Percentiles rank a stretch among this genome's conserved stretches.
phyloP scores from a whole-genome alignment of 1,140 invertebrate species.

The Eciton burchellii region DNA sequence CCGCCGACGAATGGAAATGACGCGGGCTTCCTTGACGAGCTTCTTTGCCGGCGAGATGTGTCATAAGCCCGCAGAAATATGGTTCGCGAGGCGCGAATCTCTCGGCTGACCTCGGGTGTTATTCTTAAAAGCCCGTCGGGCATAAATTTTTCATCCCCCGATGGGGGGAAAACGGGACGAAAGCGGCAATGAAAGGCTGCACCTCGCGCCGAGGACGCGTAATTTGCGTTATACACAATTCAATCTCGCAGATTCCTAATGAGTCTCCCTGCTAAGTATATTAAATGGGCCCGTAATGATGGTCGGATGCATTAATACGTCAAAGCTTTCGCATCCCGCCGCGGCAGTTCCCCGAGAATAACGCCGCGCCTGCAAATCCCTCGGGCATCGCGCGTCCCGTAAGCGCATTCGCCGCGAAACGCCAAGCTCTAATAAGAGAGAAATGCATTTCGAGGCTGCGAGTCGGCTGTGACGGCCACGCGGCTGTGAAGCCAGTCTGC shows the following conservation, averaged over 20 bases:
- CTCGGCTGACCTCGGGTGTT: no score
- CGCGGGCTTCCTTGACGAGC: conserved; percentile 18
- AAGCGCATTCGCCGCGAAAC: conserved; percentile 36
- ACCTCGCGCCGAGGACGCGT: background rate
- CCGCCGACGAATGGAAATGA: conserved; percentile 31
- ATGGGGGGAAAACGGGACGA: background rate
- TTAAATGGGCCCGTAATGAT: conserved; percentile 43
- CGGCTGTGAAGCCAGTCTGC: conserved; percentile 41
- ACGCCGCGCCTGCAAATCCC: conserved; percentile 42
- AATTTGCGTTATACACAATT: background rate
- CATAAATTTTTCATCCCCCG: background rate
- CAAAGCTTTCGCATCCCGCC: conserved; percentile 42
- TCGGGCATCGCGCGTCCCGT: conserved; percentile 25
- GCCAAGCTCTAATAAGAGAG: conserved; percentile 63
- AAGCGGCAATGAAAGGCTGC: background rate
- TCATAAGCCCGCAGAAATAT: conserved; percentile 7
- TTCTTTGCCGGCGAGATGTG: background rate
- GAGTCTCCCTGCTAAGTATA: conserved; percentile 11
- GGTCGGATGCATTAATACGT: conserved; percentile 44
- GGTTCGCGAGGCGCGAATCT: background rate
- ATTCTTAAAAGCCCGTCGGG: background rate
- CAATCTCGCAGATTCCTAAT: background rate
- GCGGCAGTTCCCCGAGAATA: conserved; percentile 41
- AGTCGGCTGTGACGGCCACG: conserved; percentile 53
- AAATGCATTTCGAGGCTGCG: conserved; percentile 51